phyloP scores from a whole-genome alignment of 2,888 invertebrate species.

The Eudemis profundana region DNA sequence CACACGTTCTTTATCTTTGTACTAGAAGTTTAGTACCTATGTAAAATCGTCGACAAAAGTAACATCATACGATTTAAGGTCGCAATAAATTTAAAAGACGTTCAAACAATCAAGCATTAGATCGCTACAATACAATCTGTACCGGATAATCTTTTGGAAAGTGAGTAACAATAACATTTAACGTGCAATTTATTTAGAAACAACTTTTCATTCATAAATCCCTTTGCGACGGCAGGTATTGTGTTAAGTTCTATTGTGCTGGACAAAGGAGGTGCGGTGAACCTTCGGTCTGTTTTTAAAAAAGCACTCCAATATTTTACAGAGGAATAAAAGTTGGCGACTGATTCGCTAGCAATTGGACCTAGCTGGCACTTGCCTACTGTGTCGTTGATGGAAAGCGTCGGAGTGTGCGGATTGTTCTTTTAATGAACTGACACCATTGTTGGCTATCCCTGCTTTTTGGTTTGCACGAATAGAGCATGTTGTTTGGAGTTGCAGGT shows the following conservation, averaged over 20 bases:
- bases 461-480: conserved; percentile 1
- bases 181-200: conserved; percentile 18
- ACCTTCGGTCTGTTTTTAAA: conserved; percentile 39
- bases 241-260: conserved; percentile 34
- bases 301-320: conserved; percentile 39
- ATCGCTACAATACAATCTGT: background rate
- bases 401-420: conserved; percentile 22
- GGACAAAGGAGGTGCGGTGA: conserved; percentile 32
- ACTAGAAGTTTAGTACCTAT: no score
- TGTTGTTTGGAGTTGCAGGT: background rate
- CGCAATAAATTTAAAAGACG: no score
- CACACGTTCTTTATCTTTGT: no score
- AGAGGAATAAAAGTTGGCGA: conserved; percentile 36
- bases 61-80: no score
- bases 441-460: conserved; percentile 23
- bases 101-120: conserved; percentile 10
- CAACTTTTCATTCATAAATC: conserved; percentile 29
- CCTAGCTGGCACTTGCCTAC: conserved; percentile 38
- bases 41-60: no score
- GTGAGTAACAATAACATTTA: background rate
- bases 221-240: conserved; percentile 25
- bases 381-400: conserved; percentile 34
- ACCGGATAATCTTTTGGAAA: background rate
- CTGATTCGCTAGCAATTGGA: conserved; percentile 34
- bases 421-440: conserved; percentile 40